phyloP scores from a whole-genome alignment of 2,888 invertebrate species.

The Eristalis intricaria region DNA sequence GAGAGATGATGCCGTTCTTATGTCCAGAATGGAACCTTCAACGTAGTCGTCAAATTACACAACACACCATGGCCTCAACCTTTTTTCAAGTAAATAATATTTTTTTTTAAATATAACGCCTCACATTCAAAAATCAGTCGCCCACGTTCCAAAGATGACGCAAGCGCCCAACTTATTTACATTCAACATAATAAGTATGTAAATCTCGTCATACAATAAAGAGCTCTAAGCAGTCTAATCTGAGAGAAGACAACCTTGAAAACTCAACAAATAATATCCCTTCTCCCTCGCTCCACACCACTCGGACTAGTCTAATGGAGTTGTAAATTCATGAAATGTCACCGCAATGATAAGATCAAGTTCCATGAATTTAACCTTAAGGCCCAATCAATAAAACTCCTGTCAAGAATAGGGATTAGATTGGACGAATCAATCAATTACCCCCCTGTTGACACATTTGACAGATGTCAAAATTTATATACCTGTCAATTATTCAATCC shows the following conservation, averaged over 20 bases:
- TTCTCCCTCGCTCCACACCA: background rate
- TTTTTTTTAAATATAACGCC: too few species aligned
- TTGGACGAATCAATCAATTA: slow-evolving; percentile 20
- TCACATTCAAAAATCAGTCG: too few species aligned
- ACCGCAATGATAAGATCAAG: background rate
- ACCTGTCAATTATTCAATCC: background rate
- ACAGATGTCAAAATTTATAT: slow-evolving; percentile 24
- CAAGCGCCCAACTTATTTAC: background rate
- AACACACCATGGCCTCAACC: too few species aligned
- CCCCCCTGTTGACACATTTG: slow-evolving; percentile 31
- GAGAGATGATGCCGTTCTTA: too few species aligned
- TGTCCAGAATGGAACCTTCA: too few species aligned
- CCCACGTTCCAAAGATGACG: background rate
- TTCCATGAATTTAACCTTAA: background rate
- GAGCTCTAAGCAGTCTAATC: background rate
- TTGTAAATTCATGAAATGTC: background rate
- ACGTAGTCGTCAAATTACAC: too few species aligned
- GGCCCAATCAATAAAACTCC: slow-evolving; percentile 1
- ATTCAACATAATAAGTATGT: background rate
- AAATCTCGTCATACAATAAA: background rate
- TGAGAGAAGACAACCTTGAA: background rate
- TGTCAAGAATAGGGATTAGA: slow-evolving; percentile 9
- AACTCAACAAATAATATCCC: too few species aligned
- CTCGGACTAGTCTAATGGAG: background rate
- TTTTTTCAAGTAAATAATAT: too few species aligned